Conservation (phyloP, 1,140 invertebrate genomes). For the Drosophila miranda region DNA sequence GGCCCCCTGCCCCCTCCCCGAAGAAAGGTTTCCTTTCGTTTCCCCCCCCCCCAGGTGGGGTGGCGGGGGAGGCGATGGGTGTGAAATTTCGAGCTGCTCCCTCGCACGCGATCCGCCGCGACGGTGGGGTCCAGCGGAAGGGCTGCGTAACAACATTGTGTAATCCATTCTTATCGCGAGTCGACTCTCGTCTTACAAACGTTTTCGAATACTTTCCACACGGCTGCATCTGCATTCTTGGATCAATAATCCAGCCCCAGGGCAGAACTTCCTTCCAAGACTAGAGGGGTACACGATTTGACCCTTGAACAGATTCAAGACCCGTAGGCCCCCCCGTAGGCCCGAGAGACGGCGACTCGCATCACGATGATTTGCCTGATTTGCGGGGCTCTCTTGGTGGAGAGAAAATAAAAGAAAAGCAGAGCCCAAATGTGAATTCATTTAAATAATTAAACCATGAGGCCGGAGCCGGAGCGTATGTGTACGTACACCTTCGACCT, state of each 20-base stretch:
- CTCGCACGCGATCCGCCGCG: conserved; percentile 52
- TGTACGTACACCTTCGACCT: conserved; percentile 41
- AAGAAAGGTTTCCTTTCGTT: neutral
- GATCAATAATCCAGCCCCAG: neutral
- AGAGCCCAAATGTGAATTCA: conserved; percentile 54
- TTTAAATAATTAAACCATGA: conserved; percentile 76
- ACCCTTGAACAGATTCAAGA: no score
- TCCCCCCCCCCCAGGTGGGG: neutral
- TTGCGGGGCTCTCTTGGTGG: conserved; percentile 1
- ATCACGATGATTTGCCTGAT: conserved; percentile 47
- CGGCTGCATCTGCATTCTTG: conserved; percentile 27
- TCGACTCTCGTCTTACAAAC: conserved; percentile 22
- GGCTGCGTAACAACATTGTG: conserved; percentile 59
- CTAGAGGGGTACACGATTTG: no score
- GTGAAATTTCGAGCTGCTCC: conserved; percentile 58
- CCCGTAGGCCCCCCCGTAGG: no score
- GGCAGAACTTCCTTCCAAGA: no score
- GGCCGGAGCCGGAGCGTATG: conserved; percentile 25
- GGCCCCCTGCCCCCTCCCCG: neutral
- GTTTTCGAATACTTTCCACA: conserved; percentile 23
- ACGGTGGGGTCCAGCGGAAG: conserved; percentile 37
- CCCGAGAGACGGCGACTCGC: no score
- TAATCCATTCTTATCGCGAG: conserved; percentile 51
- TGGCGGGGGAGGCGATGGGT: conserved; percentile 41
- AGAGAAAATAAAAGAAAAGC: conserved; percentile 7